Evolutionary conservation across 2,888 invertebrate genomes (phyloP).

Genomic region (Orchesella flavescens): DNA sequence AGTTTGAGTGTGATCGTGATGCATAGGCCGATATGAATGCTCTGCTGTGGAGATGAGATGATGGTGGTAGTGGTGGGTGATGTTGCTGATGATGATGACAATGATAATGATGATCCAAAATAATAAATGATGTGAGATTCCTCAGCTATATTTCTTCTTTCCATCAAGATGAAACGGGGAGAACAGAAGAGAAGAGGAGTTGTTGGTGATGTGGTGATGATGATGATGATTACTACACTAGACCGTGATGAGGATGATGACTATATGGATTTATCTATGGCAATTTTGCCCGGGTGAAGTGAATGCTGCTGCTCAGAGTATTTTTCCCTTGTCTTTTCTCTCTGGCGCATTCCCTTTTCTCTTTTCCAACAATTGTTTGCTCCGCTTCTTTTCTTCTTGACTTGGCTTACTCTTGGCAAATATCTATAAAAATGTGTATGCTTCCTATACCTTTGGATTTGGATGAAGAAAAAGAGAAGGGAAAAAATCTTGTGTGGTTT

Average conservation of each 20-base stretch:
- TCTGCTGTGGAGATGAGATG: neutral
- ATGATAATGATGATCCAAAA: constrained; percentile 52
- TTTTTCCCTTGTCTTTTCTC: constrained; percentile 6
- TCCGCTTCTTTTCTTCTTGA: constrained; percentile 8
- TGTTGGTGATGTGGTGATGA: too few species aligned
- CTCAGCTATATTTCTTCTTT: constrained; percentile 4
- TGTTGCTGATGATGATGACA: constrained; percentile 24
- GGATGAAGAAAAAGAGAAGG: neutral
- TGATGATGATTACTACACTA: neutral
- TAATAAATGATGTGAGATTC: constrained; percentile 37
- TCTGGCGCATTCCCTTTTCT: neutral
- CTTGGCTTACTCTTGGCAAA: constrained; percentile 46
- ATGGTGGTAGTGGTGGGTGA: neutral
- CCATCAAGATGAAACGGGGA: neutral
- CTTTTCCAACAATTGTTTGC: constrained; percentile 18
- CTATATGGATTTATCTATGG: constrained; percentile 1
- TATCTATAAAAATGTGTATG: constrained; percentile 15
- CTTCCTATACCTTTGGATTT: neutral
- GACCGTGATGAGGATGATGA: constrained; percentile 5
- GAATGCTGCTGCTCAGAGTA: neutral
- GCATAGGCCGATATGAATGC: neutral
- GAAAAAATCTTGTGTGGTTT: constrained; percentile 30
- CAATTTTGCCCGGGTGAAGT: neutral
- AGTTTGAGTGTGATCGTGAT: neutral
- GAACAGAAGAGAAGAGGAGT: too few species aligned